phyloP scores from a whole-genome alignment of 2,888 invertebrate genomes.

The Athetis lepigone region DNA sequence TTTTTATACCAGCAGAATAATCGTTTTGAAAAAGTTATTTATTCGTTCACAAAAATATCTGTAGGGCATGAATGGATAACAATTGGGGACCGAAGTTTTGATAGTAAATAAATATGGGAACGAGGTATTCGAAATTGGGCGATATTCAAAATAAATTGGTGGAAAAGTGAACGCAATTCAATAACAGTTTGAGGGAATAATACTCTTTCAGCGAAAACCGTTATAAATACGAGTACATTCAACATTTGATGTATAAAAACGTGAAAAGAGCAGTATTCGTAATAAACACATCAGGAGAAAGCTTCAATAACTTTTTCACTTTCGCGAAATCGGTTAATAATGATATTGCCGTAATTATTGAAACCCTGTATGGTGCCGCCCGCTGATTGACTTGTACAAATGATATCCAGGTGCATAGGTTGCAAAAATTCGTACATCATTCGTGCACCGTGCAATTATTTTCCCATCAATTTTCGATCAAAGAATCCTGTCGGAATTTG shows the following conservation, averaged over 20 bases:
- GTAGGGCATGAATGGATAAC: slow-evolving; percentile 47
- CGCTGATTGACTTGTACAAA: slow-evolving; percentile 74
- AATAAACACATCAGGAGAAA: slow-evolving; percentile 42
- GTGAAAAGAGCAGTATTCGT: slow-evolving; percentile 14
- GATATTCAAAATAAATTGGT: slow-evolving; percentile 30
- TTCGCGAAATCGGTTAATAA: slow-evolving; percentile 48
- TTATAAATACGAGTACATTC: background rate
- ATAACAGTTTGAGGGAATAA: slow-evolving; percentile 27
- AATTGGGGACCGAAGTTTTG: slow-evolving; percentile 43
- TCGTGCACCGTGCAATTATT: slow-evolving; percentile 76
- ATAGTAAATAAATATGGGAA: slow-evolving; percentile 46
- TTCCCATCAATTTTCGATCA: slow-evolving; percentile 80
- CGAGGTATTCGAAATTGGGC: slow-evolving; percentile 17
- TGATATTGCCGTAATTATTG: slow-evolving; percentile 65
- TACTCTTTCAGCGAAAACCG: background rate
- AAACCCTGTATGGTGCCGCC: slow-evolving; percentile 57
- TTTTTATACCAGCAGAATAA: slow-evolving; percentile 67
- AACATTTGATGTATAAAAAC: background rate
- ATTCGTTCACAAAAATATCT: slow-evolving; percentile 51
- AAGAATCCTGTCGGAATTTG: slow-evolving; percentile 67
- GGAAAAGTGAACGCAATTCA: slow-evolving; percentile 33
- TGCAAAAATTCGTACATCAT: slow-evolving; percentile 69
- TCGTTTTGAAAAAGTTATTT: slow-evolving; percentile 54
- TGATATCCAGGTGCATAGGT: slow-evolving; percentile 75
- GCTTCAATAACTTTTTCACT: slow-evolving; percentile 29